Evolutionary conservation across 2,888 invertebrate species (phyloP).

Genomic region (Calliopum simillimum): DNA sequence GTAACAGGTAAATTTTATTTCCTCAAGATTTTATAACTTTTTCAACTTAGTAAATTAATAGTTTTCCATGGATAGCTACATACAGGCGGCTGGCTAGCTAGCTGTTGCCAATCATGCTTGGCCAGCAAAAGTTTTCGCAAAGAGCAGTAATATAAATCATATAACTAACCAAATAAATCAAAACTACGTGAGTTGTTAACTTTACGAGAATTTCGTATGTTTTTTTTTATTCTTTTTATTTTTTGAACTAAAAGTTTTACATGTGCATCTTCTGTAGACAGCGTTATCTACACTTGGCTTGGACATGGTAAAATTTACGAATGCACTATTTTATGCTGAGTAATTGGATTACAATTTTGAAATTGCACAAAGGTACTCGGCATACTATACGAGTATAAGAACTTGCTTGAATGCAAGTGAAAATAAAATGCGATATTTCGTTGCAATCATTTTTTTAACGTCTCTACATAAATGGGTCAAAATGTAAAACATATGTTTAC

Average conservation of each 20-base stretch:
- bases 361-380: neutral
- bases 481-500: too few relatives aligned
- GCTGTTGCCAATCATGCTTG: constrained; percentile 27
- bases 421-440: too few relatives aligned
- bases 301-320: constrained; percentile 39
- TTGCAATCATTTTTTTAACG: too few relatives aligned
- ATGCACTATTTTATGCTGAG: constrained; percentile 40
- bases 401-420: too few relatives aligned
- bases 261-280: neutral
- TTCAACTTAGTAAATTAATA: constrained; percentile 27
- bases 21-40: constrained; percentile 16
- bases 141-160: constrained; percentile 34
- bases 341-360: constrained; percentile 35
- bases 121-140: constrained; percentile 25
- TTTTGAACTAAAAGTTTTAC: constrained; percentile 11
- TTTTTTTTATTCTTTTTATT: neutral
- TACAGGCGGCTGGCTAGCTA: constrained; percentile 3
- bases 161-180: constrained; percentile 27
- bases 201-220: neutral
- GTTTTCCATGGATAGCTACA: neutral
- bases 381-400: too few relatives aligned
- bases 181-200: constrained; percentile 36
- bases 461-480: too few relatives aligned
- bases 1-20: constrained; percentile 3
- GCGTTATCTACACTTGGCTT: neutral